Evolutionary conservation across 2,888 invertebrate genomes (phyloP).

Genomic region (Tetropium fuscum): DNA sequence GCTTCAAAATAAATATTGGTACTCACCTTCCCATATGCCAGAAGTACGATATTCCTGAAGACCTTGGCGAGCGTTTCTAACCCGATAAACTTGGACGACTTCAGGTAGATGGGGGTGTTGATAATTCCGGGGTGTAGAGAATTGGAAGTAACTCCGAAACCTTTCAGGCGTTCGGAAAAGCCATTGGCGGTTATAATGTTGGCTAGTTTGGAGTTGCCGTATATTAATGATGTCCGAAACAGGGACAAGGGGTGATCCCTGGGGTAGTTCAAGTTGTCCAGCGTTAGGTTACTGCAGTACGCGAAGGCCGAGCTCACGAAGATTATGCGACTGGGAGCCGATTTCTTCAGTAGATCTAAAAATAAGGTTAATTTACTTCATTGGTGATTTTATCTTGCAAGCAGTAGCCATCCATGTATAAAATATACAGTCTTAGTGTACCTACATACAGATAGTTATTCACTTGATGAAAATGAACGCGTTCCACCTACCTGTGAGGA

Average conservation of each 20-base stretch:
- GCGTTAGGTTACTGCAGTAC: slow-evolving; percentile 51
- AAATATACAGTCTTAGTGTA: too few relatives aligned
- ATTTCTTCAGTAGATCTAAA: slow-evolving; percentile 60
- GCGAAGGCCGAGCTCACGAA: slow-evolving; percentile 58
- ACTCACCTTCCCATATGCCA: slow-evolving; percentile 54
- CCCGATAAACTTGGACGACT: slow-evolving; percentile 44
- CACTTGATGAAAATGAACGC: background rate
- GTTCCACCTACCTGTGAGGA: slow-evolving; percentile 68
- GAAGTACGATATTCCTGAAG: slow-evolving; percentile 45
- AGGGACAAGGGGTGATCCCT: slow-evolving; percentile 45
- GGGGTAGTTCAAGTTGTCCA: slow-evolving; percentile 54
- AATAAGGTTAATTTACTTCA: too few relatives aligned
- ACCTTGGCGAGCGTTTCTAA: slow-evolving; percentile 45
- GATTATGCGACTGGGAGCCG: slow-evolving; percentile 59
- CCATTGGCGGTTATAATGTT: slow-evolving; percentile 60
- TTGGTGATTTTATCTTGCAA: too few relatives aligned
- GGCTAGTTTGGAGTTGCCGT: slow-evolving; percentile 61
- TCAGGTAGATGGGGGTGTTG: slow-evolving; percentile 53
- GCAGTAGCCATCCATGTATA: too few relatives aligned
- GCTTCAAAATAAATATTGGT: too few relatives aligned
- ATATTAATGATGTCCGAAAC: slow-evolving; percentile 49
- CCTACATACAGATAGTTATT: background rate
- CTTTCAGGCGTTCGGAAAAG: slow-evolving; percentile 57
- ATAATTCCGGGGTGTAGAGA: slow-evolving; percentile 62
- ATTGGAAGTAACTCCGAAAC: slow-evolving; percentile 58